phyloP scores from a whole-genome alignment of 2,797 vertebrate genomes.

The Periophthalmus magnuspinnatus region DNA sequence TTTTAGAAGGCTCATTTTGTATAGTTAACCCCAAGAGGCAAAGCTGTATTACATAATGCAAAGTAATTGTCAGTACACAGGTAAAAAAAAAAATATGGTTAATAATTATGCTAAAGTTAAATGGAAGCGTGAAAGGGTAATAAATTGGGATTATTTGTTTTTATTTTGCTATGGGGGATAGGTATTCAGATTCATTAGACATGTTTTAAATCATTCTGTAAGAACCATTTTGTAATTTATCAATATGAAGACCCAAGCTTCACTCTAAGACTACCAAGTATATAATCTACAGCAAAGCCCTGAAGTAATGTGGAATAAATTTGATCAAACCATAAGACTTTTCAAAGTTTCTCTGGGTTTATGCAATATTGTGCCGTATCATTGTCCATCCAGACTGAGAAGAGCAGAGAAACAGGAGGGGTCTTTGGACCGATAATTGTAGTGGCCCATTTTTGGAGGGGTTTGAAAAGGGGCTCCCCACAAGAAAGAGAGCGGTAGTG shows the following conservation, averaged over 20 bases:
- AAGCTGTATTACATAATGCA: not conserved
- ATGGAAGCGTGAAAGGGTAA: not conserved
- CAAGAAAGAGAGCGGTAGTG: constrained; percentile 34
- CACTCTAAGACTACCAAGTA: too few relatives aligned
- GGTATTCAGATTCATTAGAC: not conserved
- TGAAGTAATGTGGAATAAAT: too few relatives aligned
- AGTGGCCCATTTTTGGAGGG: constrained; percentile 38
- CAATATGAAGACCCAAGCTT: too few relatives aligned
- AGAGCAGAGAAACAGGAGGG: constrained; percentile 52
- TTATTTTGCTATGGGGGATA: not conserved
- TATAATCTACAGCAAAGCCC: too few relatives aligned
- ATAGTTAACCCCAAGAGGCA: not conserved
- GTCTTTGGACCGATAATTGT: constrained; percentile 43
- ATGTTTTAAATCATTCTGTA: too few relatives aligned
- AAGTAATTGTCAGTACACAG: not conserved
- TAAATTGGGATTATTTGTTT: not conserved
- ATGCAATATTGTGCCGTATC: constrained; percentile 27
- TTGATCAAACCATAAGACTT: not conserved
- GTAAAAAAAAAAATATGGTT: too few relatives aligned
- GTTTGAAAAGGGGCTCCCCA: constrained; percentile 55
- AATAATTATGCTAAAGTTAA: too few relatives aligned
- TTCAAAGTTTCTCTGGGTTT: not conserved
- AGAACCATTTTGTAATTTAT: too few relatives aligned
- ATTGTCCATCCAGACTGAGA: constrained; percentile 61
- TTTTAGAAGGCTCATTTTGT: not conserved